These are phyloP conservation scores for Pterocles burchelli DNA, from an alignment of 2,113 vertebrate species.

Conservation along the genomic window DNA sequence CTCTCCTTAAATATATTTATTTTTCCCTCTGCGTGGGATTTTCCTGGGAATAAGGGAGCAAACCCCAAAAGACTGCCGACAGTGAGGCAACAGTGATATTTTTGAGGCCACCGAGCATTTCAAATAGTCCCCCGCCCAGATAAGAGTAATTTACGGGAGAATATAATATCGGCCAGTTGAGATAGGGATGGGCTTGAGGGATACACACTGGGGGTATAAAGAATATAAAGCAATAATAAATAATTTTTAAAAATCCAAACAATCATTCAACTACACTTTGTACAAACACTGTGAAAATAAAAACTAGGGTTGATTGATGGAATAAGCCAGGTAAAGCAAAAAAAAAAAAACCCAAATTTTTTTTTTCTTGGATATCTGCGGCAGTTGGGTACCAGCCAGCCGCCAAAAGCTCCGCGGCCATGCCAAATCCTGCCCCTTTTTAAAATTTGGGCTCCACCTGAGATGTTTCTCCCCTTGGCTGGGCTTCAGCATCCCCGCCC, in stretches of 20 bases:
- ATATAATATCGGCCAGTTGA: background rate
- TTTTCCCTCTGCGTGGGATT: background rate
- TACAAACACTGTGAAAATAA: background rate
- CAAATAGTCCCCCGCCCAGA: background rate
- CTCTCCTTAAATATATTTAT: background rate
- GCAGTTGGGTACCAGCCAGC: background rate
- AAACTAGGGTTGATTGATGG: fast-evolving
- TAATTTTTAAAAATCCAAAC: background rate
- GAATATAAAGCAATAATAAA: too few species aligned
- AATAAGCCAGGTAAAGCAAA: background rate
- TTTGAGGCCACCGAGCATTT: background rate
- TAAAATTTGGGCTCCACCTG: background rate
- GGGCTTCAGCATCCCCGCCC: background rate
- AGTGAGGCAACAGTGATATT: fast-evolving
- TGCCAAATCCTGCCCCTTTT: background rate
- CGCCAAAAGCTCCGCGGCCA: fast-evolving
- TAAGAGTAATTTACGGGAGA: background rate
- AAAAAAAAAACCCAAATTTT: fast-evolving
- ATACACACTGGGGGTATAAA: fast-evolving
- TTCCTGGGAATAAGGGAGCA: background rate
- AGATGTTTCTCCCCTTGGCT: background rate
- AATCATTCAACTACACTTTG: background rate
- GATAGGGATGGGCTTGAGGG: background rate
- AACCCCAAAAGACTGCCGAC: background rate
- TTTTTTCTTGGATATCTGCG: background rate